These are phyloP conservation scores for Loriculus beryllinus DNA, from an alignment of 2,797 vertebrate species.

Conservation along the genomic window DNA sequence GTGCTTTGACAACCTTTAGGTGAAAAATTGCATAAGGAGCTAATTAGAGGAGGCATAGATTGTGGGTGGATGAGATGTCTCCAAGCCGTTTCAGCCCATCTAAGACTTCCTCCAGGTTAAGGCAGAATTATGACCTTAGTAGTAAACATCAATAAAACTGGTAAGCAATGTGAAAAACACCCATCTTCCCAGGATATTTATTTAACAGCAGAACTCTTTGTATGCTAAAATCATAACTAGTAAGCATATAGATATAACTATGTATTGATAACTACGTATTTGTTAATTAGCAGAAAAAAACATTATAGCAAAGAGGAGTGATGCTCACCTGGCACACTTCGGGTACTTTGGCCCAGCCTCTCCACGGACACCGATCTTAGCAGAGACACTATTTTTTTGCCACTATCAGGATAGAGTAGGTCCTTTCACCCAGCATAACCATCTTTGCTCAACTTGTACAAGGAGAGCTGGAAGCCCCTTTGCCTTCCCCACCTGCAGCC, in stretches of 20 bases:
- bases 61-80: background rate
- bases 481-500: background rate
- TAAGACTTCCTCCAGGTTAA: background rate
- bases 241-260: background rate
- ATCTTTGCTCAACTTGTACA: background rate
- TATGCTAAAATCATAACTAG: background rate
- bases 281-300: background rate
- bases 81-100: background rate
- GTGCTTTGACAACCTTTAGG: background rate
- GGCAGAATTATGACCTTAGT: background rate
- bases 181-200: background rate
- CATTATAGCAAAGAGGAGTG: background rate
- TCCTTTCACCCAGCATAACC: background rate
- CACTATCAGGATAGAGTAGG: background rate
- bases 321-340: background rate
- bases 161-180: background rate
- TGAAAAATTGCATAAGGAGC: background rate
- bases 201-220: background rate
- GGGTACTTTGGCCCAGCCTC: background rate
- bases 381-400: background rate
- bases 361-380: background rate
- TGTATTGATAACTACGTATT: background rate
- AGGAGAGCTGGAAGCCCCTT: background rate
- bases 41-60: background rate
- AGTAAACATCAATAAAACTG: background rate